Evolutionary conservation across 2,797 vertebrate genomes (phyloP).

Genomic region (Bothrops alternatus): DNA sequence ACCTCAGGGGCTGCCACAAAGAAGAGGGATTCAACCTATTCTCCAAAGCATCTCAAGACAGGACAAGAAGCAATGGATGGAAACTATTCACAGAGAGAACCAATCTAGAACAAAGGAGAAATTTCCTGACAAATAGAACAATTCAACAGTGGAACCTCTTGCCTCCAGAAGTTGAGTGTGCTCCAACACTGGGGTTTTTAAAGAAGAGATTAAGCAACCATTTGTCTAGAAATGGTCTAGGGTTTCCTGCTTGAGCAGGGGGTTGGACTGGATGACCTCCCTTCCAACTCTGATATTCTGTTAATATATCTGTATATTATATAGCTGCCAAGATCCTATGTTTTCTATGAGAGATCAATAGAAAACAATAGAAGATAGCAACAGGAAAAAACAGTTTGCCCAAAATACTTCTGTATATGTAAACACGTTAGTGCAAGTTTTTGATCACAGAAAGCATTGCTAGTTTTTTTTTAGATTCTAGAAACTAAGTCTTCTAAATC

Average conservation of each 20-base stretch:
- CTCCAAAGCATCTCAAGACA: too few species aligned
- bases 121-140: not conserved
- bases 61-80: too few species aligned
- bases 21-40: too few species aligned
- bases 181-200: not conserved
- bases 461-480: not conserved
- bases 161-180: too few species aligned
- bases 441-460: not conserved
- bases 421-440: not conserved
- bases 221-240: not conserved
- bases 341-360: not conserved
- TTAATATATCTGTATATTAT: not conserved
- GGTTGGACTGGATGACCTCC: accelerated
- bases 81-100: not conserved
- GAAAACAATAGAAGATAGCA: not conserved
- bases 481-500: not conserved
- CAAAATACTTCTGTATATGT: not conserved
- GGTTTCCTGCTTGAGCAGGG: not conserved
- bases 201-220: not conserved
- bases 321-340: not conserved
- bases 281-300: not conserved
- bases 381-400: not conserved
- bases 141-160: not conserved
- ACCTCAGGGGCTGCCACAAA: too few species aligned
- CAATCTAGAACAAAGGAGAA: not conserved